Conservation (phyloP, 2,797 vertebrate genomes). For the Enteromius mattozi region DNA sequence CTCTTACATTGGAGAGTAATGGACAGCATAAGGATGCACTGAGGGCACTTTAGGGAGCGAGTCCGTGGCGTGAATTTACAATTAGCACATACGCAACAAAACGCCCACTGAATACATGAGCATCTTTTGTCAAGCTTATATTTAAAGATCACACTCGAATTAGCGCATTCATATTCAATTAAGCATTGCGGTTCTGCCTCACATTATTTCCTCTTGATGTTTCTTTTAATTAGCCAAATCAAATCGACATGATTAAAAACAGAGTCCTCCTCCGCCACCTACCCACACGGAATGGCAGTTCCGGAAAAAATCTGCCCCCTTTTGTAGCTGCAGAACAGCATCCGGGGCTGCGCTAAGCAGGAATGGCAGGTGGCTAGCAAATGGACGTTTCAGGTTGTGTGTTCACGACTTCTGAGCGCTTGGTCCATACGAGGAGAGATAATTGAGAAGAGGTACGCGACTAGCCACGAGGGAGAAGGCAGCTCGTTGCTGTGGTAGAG, state of each 20-base stretch:
- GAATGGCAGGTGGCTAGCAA: slow-evolving; percentile 51
- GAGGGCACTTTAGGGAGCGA: slow-evolving; percentile 40
- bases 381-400: slow-evolving; percentile 37
- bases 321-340: slow-evolving; percentile 30
- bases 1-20: slow-evolving; percentile 34
- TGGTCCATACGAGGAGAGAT: slow-evolving; percentile 37
- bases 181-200: slow-evolving; percentile 56
- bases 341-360: slow-evolving; percentile 28
- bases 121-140: slow-evolving; percentile 59
- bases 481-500: slow-evolving; percentile 8
- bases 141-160: slow-evolving; percentile 65
- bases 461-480: background rate
- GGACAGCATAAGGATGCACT: slow-evolving; percentile 39
- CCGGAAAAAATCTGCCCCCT: slow-evolving; percentile 53
- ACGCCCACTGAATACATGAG: slow-evolving; percentile 51
- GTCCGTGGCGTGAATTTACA: slow-evolving; percentile 38
- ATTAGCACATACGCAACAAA: slow-evolving; percentile 49
- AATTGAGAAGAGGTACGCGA: slow-evolving; percentile 44
- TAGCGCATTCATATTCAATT: slow-evolving; percentile 64
- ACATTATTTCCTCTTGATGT: slow-evolving; percentile 74
- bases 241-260: slow-evolving; percentile 75
- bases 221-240: slow-evolving; percentile 83
- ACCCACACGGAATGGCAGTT: slow-evolving; percentile 51
- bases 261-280: slow-evolving; percentile 55
- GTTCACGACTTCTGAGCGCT: slow-evolving; percentile 32